Evolutionary conservation across 92 coral and sea anemone genomes (phyloP), one percentile per base, ranked within the genome.

Genomic region (Bergia sp.): DNA sequence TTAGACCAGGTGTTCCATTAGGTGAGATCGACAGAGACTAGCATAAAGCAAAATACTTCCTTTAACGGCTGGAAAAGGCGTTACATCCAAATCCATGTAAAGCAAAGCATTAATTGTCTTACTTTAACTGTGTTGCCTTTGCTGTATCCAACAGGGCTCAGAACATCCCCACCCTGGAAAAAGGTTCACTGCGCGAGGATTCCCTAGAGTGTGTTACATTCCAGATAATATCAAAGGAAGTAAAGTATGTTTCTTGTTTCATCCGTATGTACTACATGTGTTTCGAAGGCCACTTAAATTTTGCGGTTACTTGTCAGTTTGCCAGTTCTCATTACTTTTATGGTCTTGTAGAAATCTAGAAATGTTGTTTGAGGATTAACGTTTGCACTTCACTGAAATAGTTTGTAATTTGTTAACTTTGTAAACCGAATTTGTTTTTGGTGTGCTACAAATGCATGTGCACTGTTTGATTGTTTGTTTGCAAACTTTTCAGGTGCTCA

Each of bases 161-260:
- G 95, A 92, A 80, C 99, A 96, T 76, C 99, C 99, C 3, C 90
- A 92, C 65, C 98, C 99, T 57, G 99, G 96, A 6, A 85, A 80
- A 36, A 85, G 58, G 11, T 96, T 90, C 90, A 85, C 81, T 44
- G 94, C 94, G 37, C 82, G 92, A 43, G 98, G 96, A 0, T 96
- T 96, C 65, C 99, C 99, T 81, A 87, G 99, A 66, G 80, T 92
- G 47, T 96, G 99, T 86, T 96, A 91, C 85, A 88, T 96, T 13
- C 99, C 99, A 40, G 96, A 95, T 85, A 92, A 86, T 69, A 37
- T 77, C 0, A 95, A 94, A 90, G 98, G 99, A 38, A 91, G 81
- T 29, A 95, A 96, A 98, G 99, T 93, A 75, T 47, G 49, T 11
- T 65, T 38, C 57, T 21, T 39, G 18, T 29, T 38, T 37, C 23